phyloP scores from a whole-genome alignment of 2,888 invertebrate genomes.

The Cryptus armator region DNA sequence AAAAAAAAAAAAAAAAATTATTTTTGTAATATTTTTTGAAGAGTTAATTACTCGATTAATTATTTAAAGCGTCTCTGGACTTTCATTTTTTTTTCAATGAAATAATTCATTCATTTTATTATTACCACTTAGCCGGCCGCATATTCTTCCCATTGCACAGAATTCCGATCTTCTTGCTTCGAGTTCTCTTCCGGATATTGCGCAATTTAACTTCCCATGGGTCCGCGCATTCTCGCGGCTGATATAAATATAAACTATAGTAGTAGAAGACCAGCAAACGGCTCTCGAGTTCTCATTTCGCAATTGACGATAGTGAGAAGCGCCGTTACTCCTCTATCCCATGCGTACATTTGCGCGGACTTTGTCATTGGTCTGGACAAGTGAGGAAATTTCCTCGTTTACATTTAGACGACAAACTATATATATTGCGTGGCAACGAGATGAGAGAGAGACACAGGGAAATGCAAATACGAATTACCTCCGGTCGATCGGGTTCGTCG shows the following conservation, averaged over 20 bases:
- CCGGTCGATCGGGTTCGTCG: conserved; percentile 2
- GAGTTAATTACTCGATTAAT: no score
- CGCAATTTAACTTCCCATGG: conserved; percentile 70
- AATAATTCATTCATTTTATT: background rate
- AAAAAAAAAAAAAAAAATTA: no score
- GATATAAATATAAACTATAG: conserved; percentile 11
- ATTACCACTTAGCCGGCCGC: background rate
- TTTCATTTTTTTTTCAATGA: no score
- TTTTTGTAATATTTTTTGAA: no score
- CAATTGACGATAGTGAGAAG: conserved; percentile 77
- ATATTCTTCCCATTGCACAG: background rate
- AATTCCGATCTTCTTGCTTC: conserved; percentile 18
- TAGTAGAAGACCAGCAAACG: conserved; percentile 16
- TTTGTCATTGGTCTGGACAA: conserved; percentile 22
- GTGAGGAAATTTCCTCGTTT: conserved; percentile 17
- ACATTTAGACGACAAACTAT: background rate
- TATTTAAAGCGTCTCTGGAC: no score
- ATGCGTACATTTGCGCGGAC: conserved; percentile 54
- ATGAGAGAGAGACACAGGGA: background rate
- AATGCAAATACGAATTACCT: conserved; percentile 23
- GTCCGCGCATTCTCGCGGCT: conserved; percentile 16
- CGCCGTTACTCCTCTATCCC: conserved; percentile 71
- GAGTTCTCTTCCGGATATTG: conserved; percentile 73
- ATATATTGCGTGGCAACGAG: background rate
- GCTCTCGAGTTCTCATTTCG: conserved; percentile 68